Evolutionary conservation across 2,113 vertebrate species (phyloP), one percentile per base, ranked within the genome.

Genomic region (Kryptolebias marmoratus): DNA sequence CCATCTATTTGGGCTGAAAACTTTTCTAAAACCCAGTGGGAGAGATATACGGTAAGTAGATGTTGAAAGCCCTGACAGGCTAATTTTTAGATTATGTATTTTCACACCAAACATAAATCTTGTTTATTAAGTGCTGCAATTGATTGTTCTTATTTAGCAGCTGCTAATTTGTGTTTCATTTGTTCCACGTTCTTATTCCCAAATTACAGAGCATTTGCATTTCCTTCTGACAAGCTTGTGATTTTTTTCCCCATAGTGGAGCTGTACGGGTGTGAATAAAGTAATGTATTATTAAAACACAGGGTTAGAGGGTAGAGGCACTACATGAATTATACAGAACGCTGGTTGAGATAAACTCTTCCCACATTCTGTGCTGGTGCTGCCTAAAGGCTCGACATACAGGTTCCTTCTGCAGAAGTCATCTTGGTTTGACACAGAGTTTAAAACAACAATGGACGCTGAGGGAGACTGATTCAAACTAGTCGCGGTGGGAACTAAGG

Each of bases 241-340:
- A 57, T 42, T 47, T 60, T 12, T 16, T 67, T 73, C 73, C 55
- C 66, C 39, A 61, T 58, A 45, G 45, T 44, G 12, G 11, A 68
- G 45, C 1, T 31, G 54, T 44, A 57, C 28, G 30, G 57, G 45
- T 13, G 30, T 50, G 55, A 48, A 55, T 73, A 59, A 66, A 66
- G 62, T 1, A 5, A 85, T 89, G 65, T 39, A 53, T 65, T 65
- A 53, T 53, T 65, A 42, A 65, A 65, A 53, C 22, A n/a, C 48
- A 39, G 49, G 63, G 32, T 53, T 69, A 81, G 68, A 82, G 78
- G 78, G 70, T 78, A 77, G 60, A 88, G 85, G 82, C 84, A 83
- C 68, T 53, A 65, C 59, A 88, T 88, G 30, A 86, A 89, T 89
- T 85, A 90, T 88, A 78, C 62, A 90, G 50, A 32, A 54, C 54